These are phyloP conservation scores for Entomobrya multifasciata DNA, from an alignment of 2,888 invertebrate species.

Conservation along the genomic window DNA sequence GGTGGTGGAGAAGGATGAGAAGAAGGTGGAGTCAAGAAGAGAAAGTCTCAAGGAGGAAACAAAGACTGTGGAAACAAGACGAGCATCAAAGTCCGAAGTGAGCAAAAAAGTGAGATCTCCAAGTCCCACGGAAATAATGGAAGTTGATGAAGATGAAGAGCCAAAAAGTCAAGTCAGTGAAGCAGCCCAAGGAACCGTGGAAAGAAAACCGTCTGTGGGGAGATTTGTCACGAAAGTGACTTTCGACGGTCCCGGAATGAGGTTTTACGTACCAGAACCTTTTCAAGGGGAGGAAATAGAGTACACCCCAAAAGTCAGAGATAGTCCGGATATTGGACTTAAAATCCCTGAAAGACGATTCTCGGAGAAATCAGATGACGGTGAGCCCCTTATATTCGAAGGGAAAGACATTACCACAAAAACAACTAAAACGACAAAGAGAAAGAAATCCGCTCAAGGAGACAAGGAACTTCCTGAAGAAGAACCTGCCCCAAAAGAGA, in stretches of 20 bases:
- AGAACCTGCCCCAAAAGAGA: background rate
- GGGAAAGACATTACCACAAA: background rate
- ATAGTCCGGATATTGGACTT: slow-evolving; percentile 24
- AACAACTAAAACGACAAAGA: slow-evolving; percentile 8
- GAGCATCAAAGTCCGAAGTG: background rate
- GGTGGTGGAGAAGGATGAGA: slow-evolving; percentile 2
- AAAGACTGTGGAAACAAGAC: background rate
- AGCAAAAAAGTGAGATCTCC: slow-evolving; percentile 15
- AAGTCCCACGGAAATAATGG: slow-evolving; percentile 55
- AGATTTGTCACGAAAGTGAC: background rate
- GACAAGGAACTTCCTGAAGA: slow-evolving; percentile 19
- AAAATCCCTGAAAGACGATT: slow-evolving; percentile 27
- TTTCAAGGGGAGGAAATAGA: slow-evolving; percentile 82
- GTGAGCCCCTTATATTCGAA: slow-evolving; percentile 13
- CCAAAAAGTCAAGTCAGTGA: too few relatives aligned
- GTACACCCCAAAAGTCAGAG: background rate
- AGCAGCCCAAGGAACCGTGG: background rate
- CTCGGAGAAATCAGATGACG: slow-evolving; percentile 4
- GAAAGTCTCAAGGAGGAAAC: slow-evolving; percentile 18
- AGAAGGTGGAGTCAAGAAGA: slow-evolving; percentile 13
- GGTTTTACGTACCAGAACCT: slow-evolving; percentile 85
- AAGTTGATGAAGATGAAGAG: slow-evolving; percentile 56
- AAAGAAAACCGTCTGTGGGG: background rate
- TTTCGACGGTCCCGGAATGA: background rate
- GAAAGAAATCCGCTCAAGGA: background rate